Base-by-base conservation (phyloP, 2,113 vertebrate species). In the Lagenorhynchus albirostris region DNA sequence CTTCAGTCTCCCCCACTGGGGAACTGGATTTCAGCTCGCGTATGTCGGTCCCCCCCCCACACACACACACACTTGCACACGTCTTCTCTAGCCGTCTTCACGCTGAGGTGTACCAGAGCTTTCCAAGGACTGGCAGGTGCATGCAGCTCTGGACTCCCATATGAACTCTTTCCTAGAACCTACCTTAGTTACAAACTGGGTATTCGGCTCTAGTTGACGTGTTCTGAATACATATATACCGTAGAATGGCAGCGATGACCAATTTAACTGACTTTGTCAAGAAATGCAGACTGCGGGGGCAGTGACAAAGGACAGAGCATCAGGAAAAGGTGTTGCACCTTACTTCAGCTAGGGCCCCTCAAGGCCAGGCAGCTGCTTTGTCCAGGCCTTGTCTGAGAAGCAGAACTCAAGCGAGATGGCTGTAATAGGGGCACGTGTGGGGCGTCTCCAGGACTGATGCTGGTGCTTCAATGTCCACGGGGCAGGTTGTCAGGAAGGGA, bases 271-370 rank as follows among this genome's bases (percentile, higher is more conserved):
- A 41, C 21, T 79, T 5, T 55, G 47, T 29, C 5, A 3, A 31
- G 92, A 60, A n/a, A 21, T 6, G 71, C 5, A 18, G 2, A 29
- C 29, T 53, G 29, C 11, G 0, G 2, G 38, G 91, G 26, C 68
- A 13, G 70, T 25, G 58, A 74, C 26, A 44, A 20, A 68, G 44
- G 67, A 29, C 25, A 9, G 10, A 21, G 23, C 6, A 2, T 50
- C 38, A 2, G 58, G 55, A 44, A 60, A 73, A 65, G 26, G 53
- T 5, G 33, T 8, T 1, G 25, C 36, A 55, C 91, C 18, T 53
- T 31, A 0, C 6, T 17, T 12, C n/a, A 10, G 3, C 33, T 4
- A 0, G 29, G 63, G 83, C 5, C 60, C 50, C 2, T 8, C 44
- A 1, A 8, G 81, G 68, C 10, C n/a, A 38, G 8, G 33, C 33